A percentile compares a stretch with the other conserved stretches of the same genome.
phyloP scores from a whole-genome alignment of 1,140 invertebrate species.

The Drosophila punjabiensis region DNA sequence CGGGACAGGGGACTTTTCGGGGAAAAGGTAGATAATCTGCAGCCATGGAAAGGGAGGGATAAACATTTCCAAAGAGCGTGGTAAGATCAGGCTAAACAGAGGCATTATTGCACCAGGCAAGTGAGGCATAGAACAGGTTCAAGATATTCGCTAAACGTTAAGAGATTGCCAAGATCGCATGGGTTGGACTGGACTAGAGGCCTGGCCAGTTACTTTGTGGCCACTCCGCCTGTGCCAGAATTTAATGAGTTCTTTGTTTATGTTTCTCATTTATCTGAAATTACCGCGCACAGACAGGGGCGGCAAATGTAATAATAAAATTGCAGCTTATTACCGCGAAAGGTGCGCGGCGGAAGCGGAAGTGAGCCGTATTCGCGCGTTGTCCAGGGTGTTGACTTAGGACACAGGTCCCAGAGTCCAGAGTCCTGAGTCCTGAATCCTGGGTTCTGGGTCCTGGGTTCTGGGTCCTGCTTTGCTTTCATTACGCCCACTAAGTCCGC shows the following conservation, averaged over 20 bases:
- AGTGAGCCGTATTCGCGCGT: constrained; percentile 40
- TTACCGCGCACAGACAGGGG: constrained; percentile 49
- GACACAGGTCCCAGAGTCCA: neutral
- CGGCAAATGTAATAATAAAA: constrained; percentile 64
- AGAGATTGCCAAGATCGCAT: neutral
- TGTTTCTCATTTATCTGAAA: constrained; percentile 72
- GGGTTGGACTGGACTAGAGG: too few species aligned
- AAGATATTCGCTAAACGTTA: neutral
- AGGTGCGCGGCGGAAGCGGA: constrained; percentile 26
- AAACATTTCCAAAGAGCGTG: neutral
- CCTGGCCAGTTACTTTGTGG: constrained; percentile 33
- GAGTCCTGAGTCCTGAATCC: neutral
- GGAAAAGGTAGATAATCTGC: neutral
- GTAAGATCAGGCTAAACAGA: too few species aligned
- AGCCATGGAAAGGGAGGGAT: neutral
- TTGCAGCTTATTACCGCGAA: constrained; percentile 71
- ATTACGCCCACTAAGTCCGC: constrained; percentile 59
- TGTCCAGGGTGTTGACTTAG: constrained; percentile 64
- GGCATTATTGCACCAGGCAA: constrained; percentile 1
- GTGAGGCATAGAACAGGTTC: constrained; percentile 10
- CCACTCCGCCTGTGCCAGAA: constrained; percentile 12
- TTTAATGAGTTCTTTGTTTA: constrained; percentile 72
- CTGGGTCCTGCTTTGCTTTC: neutral
- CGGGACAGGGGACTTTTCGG: neutral
- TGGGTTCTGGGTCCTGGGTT: neutral